phyloP scores from a whole-genome alignment of 2,797 vertebrate genomes.

The Odontamblyopus lacepedii region DNA sequence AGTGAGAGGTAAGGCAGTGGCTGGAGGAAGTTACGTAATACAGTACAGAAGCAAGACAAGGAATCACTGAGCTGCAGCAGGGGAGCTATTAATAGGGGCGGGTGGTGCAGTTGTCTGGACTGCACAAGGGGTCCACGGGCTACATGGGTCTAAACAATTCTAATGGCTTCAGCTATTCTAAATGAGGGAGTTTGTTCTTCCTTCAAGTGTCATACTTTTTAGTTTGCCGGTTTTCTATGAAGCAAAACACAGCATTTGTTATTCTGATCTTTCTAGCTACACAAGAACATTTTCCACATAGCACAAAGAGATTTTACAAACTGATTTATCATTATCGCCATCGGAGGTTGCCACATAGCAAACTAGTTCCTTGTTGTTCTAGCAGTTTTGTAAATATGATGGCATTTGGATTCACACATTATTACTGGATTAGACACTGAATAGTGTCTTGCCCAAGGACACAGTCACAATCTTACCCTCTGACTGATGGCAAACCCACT shows the following conservation, averaged over 20 bases:
- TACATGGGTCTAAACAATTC: slow-evolving; percentile 26
- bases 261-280: no score
- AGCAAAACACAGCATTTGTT: no score
- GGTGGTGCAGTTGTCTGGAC: slow-evolving; percentile 37
- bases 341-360: no score
- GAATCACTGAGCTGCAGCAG: slow-evolving; percentile 23
- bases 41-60: slow-evolving; percentile 35
- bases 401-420: not conserved
- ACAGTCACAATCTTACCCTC: not conserved
- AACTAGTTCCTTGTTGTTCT: no score
- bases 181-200: no score
- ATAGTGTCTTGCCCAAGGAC: not conserved
- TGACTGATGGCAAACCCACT: not conserved
- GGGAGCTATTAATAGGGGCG: slow-evolving; percentile 59
- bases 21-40: slow-evolving; percentile 48
- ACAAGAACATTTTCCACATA: no score
- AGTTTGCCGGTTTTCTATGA: no score
- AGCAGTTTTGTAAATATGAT: not conserved
- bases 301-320: no score
- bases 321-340: no score
- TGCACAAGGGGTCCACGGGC: slow-evolving; percentile 22
- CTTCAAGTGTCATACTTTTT: no score
- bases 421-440: not conserved
- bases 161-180: slow-evolving; percentile 4
- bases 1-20: not conserved